These are phyloP conservation scores for Megaceryle torquata DNA, from an alignment of 2,113 vertebrate species.

Conservation along the genomic window DNA sequence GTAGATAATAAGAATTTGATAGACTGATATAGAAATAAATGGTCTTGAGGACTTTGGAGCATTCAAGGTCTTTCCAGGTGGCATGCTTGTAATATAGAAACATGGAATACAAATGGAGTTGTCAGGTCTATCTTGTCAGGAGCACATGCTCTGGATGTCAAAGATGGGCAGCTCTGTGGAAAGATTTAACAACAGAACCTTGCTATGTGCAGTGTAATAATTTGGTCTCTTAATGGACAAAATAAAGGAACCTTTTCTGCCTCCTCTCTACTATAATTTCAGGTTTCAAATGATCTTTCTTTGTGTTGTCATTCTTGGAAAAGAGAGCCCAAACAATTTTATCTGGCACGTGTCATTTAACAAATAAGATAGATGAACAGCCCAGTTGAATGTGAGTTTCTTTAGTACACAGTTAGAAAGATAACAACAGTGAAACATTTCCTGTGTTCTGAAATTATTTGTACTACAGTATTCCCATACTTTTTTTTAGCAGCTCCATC, in stretches of 20 bases:
- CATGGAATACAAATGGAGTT: conserved; percentile 27
- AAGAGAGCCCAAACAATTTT: not conserved
- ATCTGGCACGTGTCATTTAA: not conserved
- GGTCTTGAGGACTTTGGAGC: not conserved
- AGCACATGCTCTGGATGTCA: not conserved
- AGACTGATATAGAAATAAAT: not conserved
- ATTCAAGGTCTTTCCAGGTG: conserved; percentile 8
- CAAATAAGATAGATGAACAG: not conserved
- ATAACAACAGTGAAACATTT: not conserved
- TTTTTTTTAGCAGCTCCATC: not conserved
- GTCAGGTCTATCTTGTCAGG: not conserved
- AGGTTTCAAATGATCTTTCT: not conserved
- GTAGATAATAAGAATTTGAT: not conserved
- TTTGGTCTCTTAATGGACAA: not conserved
- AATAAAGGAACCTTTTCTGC: not conserved
- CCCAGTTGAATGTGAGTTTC: not conserved
- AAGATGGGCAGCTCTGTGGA: not conserved
- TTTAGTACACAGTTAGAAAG: not conserved
- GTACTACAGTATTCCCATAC: not conserved
- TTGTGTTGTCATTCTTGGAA: not conserved
- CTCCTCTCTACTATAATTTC: not conserved
- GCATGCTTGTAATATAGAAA: conserved; percentile 14
- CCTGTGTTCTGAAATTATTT: not conserved
- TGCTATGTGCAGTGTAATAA: not conserved
- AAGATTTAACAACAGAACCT: not conserved